These are phyloP conservation scores for Musca domestica DNA, from an alignment of 1,140 invertebrate species.

Conservation along the genomic window DNA sequence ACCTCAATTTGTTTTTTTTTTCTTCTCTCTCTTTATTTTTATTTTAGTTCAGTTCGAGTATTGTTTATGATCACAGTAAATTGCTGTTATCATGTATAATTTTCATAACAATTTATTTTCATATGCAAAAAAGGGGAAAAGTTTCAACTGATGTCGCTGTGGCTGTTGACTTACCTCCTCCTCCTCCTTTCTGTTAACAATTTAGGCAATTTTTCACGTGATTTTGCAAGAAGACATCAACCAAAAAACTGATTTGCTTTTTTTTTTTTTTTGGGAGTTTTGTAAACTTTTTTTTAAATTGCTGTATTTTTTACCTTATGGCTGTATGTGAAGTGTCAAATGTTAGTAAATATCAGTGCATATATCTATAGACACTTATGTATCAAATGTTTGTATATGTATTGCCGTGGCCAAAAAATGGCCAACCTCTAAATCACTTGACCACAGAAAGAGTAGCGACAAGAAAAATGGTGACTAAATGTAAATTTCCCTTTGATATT, in stretches of 20 bases:
- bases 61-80: constrained; percentile 16
- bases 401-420: background rate
- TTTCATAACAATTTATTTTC: constrained; percentile 16
- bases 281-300: background rate
- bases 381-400: no score
- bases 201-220: no score
- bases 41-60: background rate
- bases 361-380: no score
- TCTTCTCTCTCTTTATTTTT: no score
- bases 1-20: no score
- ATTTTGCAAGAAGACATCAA: no score
- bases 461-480: constrained; percentile 42
- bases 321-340: no score
- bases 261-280: constrained; percentile 1
- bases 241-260: no score
- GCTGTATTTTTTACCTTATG: no score
- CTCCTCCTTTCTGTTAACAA: no score
- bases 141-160: background rate
- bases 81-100: constrained; percentile 22
- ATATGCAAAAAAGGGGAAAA: background rate
- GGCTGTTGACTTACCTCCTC: background rate
- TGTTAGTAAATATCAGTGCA: no score
- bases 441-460: constrained; percentile 19
- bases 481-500: constrained; percentile 53
- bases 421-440: constrained; percentile 17